Base-by-base conservation (phyloP, 2,888 invertebrate genomes). In the Luperina nickerlii region DNA sequence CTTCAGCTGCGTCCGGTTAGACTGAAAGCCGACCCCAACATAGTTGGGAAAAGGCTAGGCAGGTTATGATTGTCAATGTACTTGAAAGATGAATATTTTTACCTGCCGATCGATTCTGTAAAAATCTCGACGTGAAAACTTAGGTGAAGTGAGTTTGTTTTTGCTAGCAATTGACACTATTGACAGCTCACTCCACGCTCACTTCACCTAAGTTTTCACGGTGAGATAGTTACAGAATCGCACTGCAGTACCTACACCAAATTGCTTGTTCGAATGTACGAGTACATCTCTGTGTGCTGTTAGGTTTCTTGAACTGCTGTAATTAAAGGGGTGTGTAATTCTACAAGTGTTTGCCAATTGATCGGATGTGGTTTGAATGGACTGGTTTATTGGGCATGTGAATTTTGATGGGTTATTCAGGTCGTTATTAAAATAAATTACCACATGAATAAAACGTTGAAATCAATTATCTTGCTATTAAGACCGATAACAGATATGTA, bases 251-350 rank as follows among this genome's bases (percentile, higher is more conserved):
- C n/a, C n/a, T 65, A 65, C 24, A 32, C 27, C 54, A 57, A 57
- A 66, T n/a, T 75, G 2, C 20, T 57, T 7, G 18, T 57, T 82
- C 11, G 48, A 51, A 11, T 42, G 57, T 75, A 54, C 54, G 20
- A 54, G 20, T 20, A 70, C 77, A 75, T 79, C 73, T 78, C 66
- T 72, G 18, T 78, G 78, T 80, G 65, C 86, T 83, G 89, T 90
- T 82, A 84, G 87, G 86, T 87, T 89, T 90, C 65, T 87, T 89
- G 87, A 88, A 87, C 89, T 84, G 63, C n/a, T 79, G 84, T 80
- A 74, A 84, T 86, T 79, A 86, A 86, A 62, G 45, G 63, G 51
- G 70, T 70, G 72, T 80, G 65, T 57, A 71, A 66, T 84, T 84
- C 72, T 74, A 65, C 72, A 67, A 81, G 32, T 76, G 76, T 82